Conservation (phyloP, 2,797 vertebrate species). For the Corythornis leucogaster region DNA sequence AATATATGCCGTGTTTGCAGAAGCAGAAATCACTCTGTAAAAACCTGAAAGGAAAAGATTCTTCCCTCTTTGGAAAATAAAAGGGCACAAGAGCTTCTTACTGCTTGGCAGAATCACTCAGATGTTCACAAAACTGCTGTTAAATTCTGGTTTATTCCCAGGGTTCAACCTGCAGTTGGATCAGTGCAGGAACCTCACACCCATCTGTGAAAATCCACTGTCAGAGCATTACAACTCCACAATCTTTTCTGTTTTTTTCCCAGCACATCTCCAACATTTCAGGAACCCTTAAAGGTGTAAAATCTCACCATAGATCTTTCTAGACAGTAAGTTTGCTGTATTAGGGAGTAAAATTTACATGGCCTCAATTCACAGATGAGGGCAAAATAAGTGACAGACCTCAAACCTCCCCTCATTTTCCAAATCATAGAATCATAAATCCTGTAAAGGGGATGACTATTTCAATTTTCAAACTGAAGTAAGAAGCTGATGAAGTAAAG, state of each 20-base stretch:
- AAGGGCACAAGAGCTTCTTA: background rate
- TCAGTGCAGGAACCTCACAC: background rate
- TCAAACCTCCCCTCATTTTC: background rate
- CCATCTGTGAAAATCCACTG: background rate
- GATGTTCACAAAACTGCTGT: background rate
- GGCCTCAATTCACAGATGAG: background rate
- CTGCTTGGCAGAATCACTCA: background rate
- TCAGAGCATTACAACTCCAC: background rate
- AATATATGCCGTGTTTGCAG: background rate
- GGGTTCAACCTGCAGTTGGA: background rate
- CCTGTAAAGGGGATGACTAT: background rate
- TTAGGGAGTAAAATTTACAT: background rate
- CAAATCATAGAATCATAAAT: background rate
- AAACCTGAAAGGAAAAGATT: background rate
- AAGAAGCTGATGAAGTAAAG: background rate
- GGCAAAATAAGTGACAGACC: background rate
- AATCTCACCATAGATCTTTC: background rate
- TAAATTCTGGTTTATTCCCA: background rate
- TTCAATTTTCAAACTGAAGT: background rate
- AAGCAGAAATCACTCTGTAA: background rate
- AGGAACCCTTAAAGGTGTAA: background rate
- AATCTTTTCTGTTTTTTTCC: background rate
- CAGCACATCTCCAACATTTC: background rate
- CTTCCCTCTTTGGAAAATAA: background rate
- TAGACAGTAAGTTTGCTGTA: background rate